These are phyloP conservation scores for Artemia franciscana DNA, from an alignment of 1,140 invertebrate genomes.

Conservation along the genomic window DNA sequence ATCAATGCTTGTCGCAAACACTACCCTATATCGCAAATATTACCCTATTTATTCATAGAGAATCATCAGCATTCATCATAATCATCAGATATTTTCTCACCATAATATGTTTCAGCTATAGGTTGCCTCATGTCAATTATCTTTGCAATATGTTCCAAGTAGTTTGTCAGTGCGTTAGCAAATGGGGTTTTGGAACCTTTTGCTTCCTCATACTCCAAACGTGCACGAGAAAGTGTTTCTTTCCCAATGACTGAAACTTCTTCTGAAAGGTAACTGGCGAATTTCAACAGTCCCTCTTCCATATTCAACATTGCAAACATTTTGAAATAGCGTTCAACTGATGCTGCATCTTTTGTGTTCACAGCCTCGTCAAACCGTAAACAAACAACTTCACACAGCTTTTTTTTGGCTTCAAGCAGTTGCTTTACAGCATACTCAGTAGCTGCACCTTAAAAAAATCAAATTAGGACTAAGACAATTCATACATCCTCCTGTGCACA, in stretches of 20 bases:
- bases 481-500: too few species aligned
- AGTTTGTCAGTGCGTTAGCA: constrained; percentile 51
- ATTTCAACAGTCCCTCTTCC: constrained; percentile 68
- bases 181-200: constrained; percentile 25
- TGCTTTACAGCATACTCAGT: constrained; percentile 35
- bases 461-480: not conserved
- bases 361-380: constrained; percentile 79
- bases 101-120: constrained; percentile 80
- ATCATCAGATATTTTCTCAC: constrained; percentile 21
- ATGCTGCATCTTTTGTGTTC: constrained; percentile 59
- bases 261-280: constrained; percentile 55
- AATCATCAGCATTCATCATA: too few species aligned
- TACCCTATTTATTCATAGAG: too few species aligned
- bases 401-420: constrained; percentile 58
- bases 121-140: constrained; percentile 77
- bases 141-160: constrained; percentile 72
- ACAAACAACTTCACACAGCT: constrained; percentile 45
- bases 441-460: constrained; percentile 26
- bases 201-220: not conserved
- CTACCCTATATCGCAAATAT: not conserved
- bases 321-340: constrained; percentile 90
- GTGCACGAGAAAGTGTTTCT: not conserved
- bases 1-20: too few species aligned
- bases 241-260: not conserved
- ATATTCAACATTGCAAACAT: constrained; percentile 86